A percentile compares a stretch with the other conserved stretches of the same genome.
Evolutionary conservation across 2,888 invertebrate species (phyloP).

Genomic region (Apamea sordens): DNA sequence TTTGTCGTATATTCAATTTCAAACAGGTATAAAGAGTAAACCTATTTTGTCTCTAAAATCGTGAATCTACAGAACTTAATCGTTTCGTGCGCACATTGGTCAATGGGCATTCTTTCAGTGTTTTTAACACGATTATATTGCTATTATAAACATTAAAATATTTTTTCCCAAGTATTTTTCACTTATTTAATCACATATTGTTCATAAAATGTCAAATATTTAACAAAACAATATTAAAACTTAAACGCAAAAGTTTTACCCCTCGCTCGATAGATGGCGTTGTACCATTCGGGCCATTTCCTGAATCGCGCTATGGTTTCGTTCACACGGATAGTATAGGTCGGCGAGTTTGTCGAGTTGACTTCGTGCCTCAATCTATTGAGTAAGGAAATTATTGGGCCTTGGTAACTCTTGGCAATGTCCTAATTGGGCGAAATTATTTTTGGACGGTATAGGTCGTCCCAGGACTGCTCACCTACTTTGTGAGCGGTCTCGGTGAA

Average conservation of each 20-base stretch:
- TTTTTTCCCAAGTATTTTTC: not conserved
- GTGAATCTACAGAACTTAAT: not conserved
- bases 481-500: slow-evolving; percentile 93
- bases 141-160: not conserved
- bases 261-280: slow-evolving; percentile 74
- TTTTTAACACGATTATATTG: not conserved
- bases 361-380: slow-evolving; percentile 97
- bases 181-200: too few relatives aligned
- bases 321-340: slow-evolving; percentile 21
- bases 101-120: not conserved
- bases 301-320: slow-evolving; percentile 72
- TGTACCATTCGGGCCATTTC: slow-evolving; percentile 31
- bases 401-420: slow-evolving; percentile 97
- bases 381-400: slow-evolving; percentile 99
- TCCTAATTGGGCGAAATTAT: slow-evolving; percentile 91
- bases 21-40: too few relatives aligned
- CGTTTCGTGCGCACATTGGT: not conserved
- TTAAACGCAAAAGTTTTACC: slow-evolving; percentile 13
- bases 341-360: fast-evolving
- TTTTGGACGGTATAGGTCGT: slow-evolving; percentile 97
- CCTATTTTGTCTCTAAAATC: not conserved
- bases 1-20: not conserved
- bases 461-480: slow-evolving; percentile 94
- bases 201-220: too few relatives aligned
- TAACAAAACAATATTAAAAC: not conserved